Percentiles rank a stretch among this genome's conserved stretches.
Evolutionary conservation across 2,113 vertebrate species (phyloP).

Genomic region (Chiloscyllium plagiosum): DNA sequence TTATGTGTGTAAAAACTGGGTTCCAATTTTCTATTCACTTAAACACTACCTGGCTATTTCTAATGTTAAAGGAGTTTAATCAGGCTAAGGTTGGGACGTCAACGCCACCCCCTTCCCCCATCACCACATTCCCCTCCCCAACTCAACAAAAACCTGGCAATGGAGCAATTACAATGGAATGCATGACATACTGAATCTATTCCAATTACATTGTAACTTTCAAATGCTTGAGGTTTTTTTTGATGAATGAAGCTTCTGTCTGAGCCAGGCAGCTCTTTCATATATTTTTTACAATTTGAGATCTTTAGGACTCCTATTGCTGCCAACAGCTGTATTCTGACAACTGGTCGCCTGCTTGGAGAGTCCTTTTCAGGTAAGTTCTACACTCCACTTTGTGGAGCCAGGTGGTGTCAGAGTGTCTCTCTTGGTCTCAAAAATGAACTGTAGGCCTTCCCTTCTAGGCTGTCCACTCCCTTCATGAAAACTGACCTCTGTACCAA

Average conservation of each 20-base stretch:
- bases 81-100: neutral
- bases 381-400: neutral
- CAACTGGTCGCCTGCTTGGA: neutral
- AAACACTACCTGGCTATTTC: too few species aligned
- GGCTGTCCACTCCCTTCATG: neutral
- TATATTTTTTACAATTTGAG: neutral
- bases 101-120: neutral
- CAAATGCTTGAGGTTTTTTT: neutral
- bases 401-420: neutral
- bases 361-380: neutral
- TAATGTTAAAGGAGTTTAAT: neutral
- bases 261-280: neutral
- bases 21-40: too few species aligned
- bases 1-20: too few species aligned
- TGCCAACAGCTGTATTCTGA: neutral
- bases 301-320: neutral
- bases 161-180: neutral
- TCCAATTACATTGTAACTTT: neutral
- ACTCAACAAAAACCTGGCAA: neutral
- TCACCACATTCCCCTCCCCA: neutral
- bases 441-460: neutral
- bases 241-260: neutral
- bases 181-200: neutral
- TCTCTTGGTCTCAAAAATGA: neutral
- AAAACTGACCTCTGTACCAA: neutral